Conservation (phyloP, 2,113 vertebrate species). For the Sardina pilchardus region DNA sequence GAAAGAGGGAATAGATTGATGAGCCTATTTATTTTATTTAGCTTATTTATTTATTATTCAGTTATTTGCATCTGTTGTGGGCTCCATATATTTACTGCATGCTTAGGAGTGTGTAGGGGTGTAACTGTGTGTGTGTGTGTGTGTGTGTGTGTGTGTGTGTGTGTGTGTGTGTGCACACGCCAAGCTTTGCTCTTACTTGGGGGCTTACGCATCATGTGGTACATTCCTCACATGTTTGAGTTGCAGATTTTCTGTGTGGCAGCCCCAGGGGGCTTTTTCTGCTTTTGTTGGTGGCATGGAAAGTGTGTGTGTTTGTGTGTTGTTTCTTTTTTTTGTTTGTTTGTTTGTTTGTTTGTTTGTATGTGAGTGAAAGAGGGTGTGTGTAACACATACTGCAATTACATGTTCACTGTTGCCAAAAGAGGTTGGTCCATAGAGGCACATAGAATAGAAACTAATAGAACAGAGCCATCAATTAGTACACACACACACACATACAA, state of each 20-base stretch:
- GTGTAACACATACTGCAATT: neutral
- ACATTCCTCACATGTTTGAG: neutral
- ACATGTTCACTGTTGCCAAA: too few species aligned
- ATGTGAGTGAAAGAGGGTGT: neutral
- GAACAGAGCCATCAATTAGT: too few species aligned
- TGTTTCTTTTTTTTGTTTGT: too few species aligned
- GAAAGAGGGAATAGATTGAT: too few species aligned
- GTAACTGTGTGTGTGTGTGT: neutral
- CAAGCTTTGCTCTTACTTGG: neutral
- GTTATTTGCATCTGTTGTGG: too few species aligned
- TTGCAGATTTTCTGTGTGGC: neutral
- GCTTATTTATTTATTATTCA: too few species aligned
- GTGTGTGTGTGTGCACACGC: neutral
- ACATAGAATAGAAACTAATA: too few species aligned
- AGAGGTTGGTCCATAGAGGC: too few species aligned
- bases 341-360: neutral
- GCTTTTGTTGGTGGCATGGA: neutral
- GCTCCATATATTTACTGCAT: too few species aligned
- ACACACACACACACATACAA: conserved; percentile 9
- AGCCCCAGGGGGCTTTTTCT: neutral
- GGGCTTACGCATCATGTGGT: conserved; percentile 9
- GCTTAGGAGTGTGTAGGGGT: neutral
- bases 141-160: neutral
- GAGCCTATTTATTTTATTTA: too few species aligned
- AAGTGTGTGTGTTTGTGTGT: too few species aligned